A percentile compares a stretch with the other conserved stretches of the same genome.
Evolutionary conservation across 2,888 invertebrate genomes (phyloP).

Genomic region (Orchestes rusci): DNA sequence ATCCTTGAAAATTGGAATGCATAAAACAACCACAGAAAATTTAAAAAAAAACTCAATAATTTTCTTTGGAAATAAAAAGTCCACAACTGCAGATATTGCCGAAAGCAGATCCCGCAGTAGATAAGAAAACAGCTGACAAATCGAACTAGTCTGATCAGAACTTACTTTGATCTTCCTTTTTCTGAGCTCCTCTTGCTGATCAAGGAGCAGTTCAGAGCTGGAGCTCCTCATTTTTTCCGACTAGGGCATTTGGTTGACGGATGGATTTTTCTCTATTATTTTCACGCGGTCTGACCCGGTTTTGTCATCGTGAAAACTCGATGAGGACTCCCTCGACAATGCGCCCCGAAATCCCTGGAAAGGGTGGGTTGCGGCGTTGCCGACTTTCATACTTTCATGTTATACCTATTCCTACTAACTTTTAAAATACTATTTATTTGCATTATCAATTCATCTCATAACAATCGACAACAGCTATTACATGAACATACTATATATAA

Average conservation of each 20-base stretch:
- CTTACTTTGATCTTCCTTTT: constrained; percentile 51
- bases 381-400: background rate
- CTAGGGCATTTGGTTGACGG: constrained; percentile 12
- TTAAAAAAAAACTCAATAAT: too few relatives aligned
- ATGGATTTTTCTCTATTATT: background rate
- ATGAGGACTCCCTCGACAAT: constrained; percentile 16
- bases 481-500: too few relatives aligned
- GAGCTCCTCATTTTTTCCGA: constrained; percentile 57
- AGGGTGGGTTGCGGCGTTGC: constrained; percentile 15
- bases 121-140: constrained; percentile 20
- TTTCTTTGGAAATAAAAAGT: too few relatives aligned
- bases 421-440: too few relatives aligned
- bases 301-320: constrained; percentile 12
- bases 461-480: too few relatives aligned
- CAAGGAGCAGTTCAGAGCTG: constrained; percentile 71
- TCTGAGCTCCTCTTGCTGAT: constrained; percentile 63
- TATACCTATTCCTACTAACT: too few relatives aligned
- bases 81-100: too few relatives aligned
- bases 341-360: constrained; percentile 13
- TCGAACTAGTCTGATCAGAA: too few relatives aligned
- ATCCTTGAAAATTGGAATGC: too few relatives aligned
- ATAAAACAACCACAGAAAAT: too few relatives aligned
- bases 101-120: too few relatives aligned
- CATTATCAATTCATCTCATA: too few relatives aligned
- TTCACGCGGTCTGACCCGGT: constrained; percentile 14